Evolutionary conservation across 2,797 vertebrate species (phyloP).

Genomic region (Anguilla obscura): DNA sequence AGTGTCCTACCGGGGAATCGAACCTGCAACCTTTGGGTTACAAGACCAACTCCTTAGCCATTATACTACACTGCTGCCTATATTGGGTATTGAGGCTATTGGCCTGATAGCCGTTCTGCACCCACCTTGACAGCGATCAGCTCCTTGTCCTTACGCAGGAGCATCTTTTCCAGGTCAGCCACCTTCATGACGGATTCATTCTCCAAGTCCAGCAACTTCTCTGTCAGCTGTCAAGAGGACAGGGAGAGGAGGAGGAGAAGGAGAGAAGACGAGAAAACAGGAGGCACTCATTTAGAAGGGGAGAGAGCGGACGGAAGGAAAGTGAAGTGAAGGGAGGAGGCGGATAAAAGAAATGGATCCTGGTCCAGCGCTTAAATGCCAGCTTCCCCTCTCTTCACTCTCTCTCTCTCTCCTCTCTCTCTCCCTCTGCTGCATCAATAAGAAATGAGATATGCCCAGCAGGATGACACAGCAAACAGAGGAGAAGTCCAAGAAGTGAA

Average conservation of each 20-base stretch:
- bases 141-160: conserved; percentile 92
- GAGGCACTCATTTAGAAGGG: background rate
- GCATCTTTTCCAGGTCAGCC: conserved; percentile 93
- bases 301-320: background rate
- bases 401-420: conserved; percentile 3
- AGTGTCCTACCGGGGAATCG: too few relatives aligned
- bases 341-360: background rate
- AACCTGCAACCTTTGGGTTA: too few relatives aligned
- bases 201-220: conserved; percentile 94
- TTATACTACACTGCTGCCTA: too few relatives aligned
- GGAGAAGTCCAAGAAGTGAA: background rate
- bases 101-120: background rate
- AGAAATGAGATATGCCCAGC: conserved; percentile 17
- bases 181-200: conserved; percentile 97
- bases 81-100: too few relatives aligned
- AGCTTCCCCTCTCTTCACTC: background rate
- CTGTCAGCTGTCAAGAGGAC: conserved; percentile 75
- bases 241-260: conserved; percentile 22
- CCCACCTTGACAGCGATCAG: conserved; percentile 86
- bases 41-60: too few relatives aligned
- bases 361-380: background rate
- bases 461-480: conserved; percentile 8
- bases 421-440: conserved; percentile 17
- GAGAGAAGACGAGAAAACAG: conserved; percentile 23
- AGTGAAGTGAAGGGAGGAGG: background rate